Evolutionary conservation across 2,797 vertebrate genomes (phyloP).

Genomic region (Passerculus sandwichensis): DNA sequence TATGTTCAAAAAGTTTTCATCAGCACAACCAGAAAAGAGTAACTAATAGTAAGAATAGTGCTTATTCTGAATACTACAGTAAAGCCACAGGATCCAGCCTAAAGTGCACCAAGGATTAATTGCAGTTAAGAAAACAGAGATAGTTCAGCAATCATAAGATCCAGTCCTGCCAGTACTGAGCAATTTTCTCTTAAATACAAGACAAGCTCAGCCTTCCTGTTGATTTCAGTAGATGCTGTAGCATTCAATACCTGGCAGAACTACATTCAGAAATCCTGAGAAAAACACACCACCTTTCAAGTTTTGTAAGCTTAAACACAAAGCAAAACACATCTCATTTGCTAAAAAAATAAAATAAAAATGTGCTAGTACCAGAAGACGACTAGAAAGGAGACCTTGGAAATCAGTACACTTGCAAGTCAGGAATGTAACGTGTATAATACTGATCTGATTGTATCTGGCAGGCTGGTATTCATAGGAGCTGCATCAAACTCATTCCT

Average conservation of each 20-base stretch:
- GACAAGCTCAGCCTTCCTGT: conserved; percentile 14
- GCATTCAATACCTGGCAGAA: neutral
- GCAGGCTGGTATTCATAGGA: neutral
- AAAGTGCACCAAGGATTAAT: neutral
- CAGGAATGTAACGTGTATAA: neutral
- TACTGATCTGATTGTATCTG: neutral
- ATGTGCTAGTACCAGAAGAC: neutral
- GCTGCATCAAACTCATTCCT: neutral
- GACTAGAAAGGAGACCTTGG: neutral
- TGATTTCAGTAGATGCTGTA: neutral
- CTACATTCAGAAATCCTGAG: neutral
- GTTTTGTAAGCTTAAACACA: neutral
- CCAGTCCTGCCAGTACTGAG: neutral
- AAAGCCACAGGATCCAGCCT: neutral
- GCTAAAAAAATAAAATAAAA: neutral
- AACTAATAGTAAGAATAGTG: neutral
- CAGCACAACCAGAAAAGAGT: neutral
- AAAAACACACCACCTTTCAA: neutral
- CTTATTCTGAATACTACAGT: neutral
- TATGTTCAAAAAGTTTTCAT: conserved; percentile 7
- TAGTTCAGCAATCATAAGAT: neutral
- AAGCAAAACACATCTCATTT: neutral
- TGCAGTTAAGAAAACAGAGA: neutral
- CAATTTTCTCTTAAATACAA: neutral
- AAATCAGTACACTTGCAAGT: neutral